These are phyloP conservation scores for Crematogaster levior DNA, from an alignment of 2,888 invertebrate genomes.

Conservation along the genomic window DNA sequence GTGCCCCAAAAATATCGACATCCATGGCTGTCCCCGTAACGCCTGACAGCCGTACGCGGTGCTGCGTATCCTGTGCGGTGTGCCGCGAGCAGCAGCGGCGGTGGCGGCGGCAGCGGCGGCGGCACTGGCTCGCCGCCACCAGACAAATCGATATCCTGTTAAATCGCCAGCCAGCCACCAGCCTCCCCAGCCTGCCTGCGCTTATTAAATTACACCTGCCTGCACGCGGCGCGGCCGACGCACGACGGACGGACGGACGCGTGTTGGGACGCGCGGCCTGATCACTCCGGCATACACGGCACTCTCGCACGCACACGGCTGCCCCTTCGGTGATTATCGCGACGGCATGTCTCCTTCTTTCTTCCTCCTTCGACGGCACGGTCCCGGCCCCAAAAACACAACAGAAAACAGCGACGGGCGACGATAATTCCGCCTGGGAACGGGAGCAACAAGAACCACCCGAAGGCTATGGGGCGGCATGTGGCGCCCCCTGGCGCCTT, in stretches of 20 bases:
- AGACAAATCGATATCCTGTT: constrained; percentile 83
- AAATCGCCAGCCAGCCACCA: constrained; percentile 79
- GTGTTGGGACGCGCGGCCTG: constrained; percentile 13
- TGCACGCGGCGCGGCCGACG: constrained; percentile 63
- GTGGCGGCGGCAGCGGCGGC: constrained; percentile 66
- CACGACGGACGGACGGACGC: constrained; percentile 49
- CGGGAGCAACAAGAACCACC: constrained; percentile 78
- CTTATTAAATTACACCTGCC: constrained; percentile 80
- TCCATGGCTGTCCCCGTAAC: constrained; percentile 82
- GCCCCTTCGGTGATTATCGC: constrained; percentile 69
- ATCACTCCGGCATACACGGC: constrained; percentile 36
- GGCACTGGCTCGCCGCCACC: constrained; percentile 74
- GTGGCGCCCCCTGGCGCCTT: constrained; percentile 66
- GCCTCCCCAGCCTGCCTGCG: constrained; percentile 63
- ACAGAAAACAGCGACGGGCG: constrained; percentile 81
- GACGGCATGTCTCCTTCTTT: constrained; percentile 74
- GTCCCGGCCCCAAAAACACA: constrained; percentile 81
- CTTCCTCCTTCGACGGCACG: constrained; percentile 67
- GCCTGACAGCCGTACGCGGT: constrained; percentile 45
- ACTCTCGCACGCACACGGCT: constrained; percentile 46
- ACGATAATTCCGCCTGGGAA: constrained; percentile 79
- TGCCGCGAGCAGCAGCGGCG: constrained; percentile 11
- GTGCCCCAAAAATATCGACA: constrained; percentile 85
- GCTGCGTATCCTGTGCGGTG: constrained; percentile 33
- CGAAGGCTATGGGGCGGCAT: constrained; percentile 64